Percentiles rank a stretch among this genome's conserved stretches.
phyloP scores from a whole-genome alignment of 2,113 vertebrate species.

The Prolemur simus region DNA sequence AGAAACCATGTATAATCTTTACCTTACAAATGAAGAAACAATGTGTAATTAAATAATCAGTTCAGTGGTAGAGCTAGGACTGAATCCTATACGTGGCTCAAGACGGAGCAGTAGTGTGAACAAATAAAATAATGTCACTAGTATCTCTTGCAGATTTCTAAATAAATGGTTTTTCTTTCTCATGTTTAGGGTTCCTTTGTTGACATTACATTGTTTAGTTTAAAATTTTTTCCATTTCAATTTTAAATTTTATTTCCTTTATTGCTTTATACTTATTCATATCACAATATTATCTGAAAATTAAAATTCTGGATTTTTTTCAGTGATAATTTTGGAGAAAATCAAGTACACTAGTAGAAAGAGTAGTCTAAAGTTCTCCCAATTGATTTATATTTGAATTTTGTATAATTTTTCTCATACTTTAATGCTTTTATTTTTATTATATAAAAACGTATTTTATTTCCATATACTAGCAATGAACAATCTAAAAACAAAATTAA shows the following conservation, averaged over 20 bases:
- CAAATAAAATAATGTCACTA: neutral
- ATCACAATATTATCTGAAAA: neutral
- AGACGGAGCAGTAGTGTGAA: neutral
- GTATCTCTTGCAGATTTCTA: neutral
- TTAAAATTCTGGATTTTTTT: conserved; percentile 29
- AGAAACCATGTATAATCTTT: neutral
- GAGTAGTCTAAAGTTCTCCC: neutral
- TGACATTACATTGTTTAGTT: neutral
- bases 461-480: too few relatives aligned
- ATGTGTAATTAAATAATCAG: neutral
- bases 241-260: neutral
- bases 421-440: neutral
- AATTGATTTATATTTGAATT: conserved; percentile 8
- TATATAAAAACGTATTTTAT: too few relatives aligned
- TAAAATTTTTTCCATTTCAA: neutral
- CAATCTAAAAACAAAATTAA: too few relatives aligned
- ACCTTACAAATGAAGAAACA: neutral
- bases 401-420: neutral
- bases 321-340: conserved; percentile 15
- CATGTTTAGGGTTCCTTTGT: neutral
- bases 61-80: neutral
- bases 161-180: neutral
- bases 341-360: neutral
- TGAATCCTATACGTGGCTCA: neutral
- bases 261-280: conserved; percentile 9